Evolutionary conservation across 2,888 invertebrate species (phyloP), one percentile per base, ranked within the genome.

Genomic region (Minunthozetes semirufus): DNA sequence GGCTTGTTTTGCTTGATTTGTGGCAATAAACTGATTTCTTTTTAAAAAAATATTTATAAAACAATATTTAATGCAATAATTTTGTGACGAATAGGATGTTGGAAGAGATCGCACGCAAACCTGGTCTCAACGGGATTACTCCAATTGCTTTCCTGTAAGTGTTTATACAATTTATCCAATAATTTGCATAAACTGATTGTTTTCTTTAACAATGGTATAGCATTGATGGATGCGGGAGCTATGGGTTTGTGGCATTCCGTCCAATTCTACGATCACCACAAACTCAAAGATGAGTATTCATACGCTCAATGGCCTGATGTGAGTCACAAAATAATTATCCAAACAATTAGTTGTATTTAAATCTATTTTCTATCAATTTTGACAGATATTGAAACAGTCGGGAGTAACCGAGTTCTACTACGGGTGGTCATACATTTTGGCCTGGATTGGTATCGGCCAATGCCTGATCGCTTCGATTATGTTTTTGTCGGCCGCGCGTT

Each of bases 231-330:
- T 78, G 95, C 94, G 46, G 94, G 93, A 76, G 93, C 91, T 61
- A 96, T 96, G 94, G 94, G 94, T 61, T 85, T 94, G 70, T 95
- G 94, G 94, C 94, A 95, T 82, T 94, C 93, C 73, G 94, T 94
- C 38, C 94, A 95, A 83, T 95, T 94, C 85, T 94, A 92, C 82
- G 95, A 96, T 84, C 92, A 93, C 82, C 93, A 94, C 84, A 93
- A 94, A 83, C 89, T 94, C 70, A 92, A 94, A 74, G 93, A 94
- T 76, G 92, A 93, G 81, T 93, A 94, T 82, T 95, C 88, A 82
- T 94, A 90, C 84, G 93, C 93, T 84, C 92, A 93, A 81, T 95
- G 95, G 95, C 82, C 82, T 59, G 79, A 81, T 75, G 83, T 83
- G 77, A 78, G 78, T 56, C 22, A 3, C 11, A 76, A 53, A 29